Evolutionary conservation across 2,888 invertebrate genomes (phyloP).

Genomic region (Hirtodrosophila alboralis): DNA sequence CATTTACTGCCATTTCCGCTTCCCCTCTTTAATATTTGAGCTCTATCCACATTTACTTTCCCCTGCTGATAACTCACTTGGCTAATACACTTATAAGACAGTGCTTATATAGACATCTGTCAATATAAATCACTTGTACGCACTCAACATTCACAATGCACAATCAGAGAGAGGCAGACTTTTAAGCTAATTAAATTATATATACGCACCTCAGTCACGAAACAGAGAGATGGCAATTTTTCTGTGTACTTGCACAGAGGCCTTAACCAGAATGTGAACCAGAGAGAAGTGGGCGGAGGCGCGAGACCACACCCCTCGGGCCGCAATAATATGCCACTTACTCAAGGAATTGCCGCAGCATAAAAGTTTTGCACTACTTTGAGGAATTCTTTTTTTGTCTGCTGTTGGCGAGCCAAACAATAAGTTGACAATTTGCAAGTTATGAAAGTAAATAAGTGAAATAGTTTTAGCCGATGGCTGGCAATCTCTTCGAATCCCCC

Average conservation of each 20-base stretch:
- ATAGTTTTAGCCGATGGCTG: conserved; percentile 66
- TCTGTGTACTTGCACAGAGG: too few relatives aligned
- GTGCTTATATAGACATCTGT: conserved; percentile 32
- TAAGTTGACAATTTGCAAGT: conserved; percentile 80
- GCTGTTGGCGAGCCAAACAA: conserved; percentile 61
- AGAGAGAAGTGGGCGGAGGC: too few relatives aligned
- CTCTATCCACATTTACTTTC: not conserved
- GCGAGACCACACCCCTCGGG: conserved; percentile 28
- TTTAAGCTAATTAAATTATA: conserved; percentile 77
- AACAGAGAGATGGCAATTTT: conserved; percentile 20
- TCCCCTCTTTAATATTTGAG: too few relatives aligned
- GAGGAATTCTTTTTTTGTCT: conserved; percentile 45
- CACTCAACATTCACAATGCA: conserved; percentile 25
- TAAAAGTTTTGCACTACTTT: conserved; percentile 49
- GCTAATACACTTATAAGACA: conserved; percentile 30
- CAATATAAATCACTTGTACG: conserved; percentile 66
- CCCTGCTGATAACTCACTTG: conserved; percentile 41
- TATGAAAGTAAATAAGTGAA: conserved; percentile 80
- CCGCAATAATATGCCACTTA: conserved; percentile 68
- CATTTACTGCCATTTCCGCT: too few relatives aligned
- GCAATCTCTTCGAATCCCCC: conserved; percentile 31
- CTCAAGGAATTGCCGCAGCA: conserved; percentile 38
- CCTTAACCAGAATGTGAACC: conserved; percentile 20
- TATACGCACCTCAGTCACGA: conserved; percentile 56
- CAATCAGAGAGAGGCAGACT: conserved; percentile 54